Evolutionary conservation across 1,140 invertebrate species (phyloP).

Genomic region (Diabrotica virgifera): DNA sequence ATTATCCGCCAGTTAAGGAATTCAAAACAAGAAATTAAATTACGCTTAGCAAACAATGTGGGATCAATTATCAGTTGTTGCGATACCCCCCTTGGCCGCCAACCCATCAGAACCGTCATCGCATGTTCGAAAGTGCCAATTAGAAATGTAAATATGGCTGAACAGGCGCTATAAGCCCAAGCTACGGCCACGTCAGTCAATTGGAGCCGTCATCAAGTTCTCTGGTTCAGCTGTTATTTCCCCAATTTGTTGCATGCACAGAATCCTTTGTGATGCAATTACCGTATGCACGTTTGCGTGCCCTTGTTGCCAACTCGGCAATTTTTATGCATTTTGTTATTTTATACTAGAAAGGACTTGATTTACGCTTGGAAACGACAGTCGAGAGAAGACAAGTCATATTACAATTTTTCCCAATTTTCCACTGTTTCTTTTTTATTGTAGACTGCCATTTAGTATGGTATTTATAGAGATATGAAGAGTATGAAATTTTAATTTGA

Average conservation of each 20-base stretch:
- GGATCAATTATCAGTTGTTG: background rate
- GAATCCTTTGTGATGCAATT: background rate
- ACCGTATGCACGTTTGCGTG: background rate
- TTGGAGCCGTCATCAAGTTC: background rate
- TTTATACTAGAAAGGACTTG: no score
- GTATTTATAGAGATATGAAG: no score
- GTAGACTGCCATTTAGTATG: no score
- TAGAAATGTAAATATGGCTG: constrained; percentile 12
- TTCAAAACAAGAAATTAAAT: background rate
- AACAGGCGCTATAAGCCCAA: background rate
- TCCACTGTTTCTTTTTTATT: no score
- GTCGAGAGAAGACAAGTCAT: no score
- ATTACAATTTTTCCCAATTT: no score
- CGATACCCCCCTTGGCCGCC: background rate
- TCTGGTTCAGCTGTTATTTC: background rate
- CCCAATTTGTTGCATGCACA: constrained; percentile 1
- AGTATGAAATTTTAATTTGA: no score
- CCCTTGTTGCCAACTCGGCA: background rate
- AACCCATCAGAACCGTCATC: background rate
- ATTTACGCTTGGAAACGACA: no score
- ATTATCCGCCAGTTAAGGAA: no score
- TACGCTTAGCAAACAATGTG: background rate
- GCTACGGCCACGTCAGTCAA: background rate
- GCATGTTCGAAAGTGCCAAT: constrained; percentile 4
- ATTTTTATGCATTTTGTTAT: no score